Percentiles rank a stretch among this genome's conserved stretches.
Evolutionary conservation across 2,113 vertebrate species (phyloP).

Genomic region (Larimichthys polyactis): DNA sequence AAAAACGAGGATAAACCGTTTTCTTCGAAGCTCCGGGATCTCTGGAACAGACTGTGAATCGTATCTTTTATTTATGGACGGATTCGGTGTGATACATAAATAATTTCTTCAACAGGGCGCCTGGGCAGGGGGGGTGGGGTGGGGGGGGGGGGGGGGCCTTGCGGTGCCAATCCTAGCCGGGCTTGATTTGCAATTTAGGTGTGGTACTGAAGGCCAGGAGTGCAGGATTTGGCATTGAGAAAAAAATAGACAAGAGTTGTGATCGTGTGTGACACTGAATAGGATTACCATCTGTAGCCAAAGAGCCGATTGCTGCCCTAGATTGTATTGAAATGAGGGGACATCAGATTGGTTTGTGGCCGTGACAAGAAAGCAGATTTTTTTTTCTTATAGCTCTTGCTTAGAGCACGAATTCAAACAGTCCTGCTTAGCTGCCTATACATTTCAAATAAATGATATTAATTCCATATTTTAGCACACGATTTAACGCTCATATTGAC

Average conservation of each 20-base stretch:
- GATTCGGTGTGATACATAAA: constrained; percentile 74
- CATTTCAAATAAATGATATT: constrained; percentile 10
- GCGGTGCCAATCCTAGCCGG: constrained; percentile 52
- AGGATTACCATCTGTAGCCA: constrained; percentile 64
- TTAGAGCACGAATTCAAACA: constrained; percentile 16
- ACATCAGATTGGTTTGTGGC: constrained; percentile 65
- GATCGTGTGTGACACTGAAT: constrained; percentile 64
- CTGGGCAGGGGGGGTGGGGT: constrained; percentile 31
- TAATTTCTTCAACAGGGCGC: constrained; percentile 73
- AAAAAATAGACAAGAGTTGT: constrained; percentile 63
- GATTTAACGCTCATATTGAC: not conserved
- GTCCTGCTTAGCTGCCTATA: not conserved
- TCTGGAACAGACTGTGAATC: constrained; percentile 56
- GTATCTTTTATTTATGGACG: constrained; percentile 80
- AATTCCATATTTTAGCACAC: not conserved
- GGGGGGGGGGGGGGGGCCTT: constrained; percentile 17
- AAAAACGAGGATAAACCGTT: constrained; percentile 60
- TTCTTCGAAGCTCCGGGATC: constrained; percentile 56
- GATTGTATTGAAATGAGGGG: constrained; percentile 71
- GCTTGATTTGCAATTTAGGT: constrained; percentile 76
- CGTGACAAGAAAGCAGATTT: constrained; percentile 56
- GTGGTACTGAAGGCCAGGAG: constrained; percentile 66
- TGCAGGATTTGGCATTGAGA: constrained; percentile 65
- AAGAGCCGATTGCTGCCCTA: constrained; percentile 52
- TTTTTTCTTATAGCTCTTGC: constrained; percentile 2